Conservation (phyloP, 2,113 vertebrate genomes). For the Regulus satrapa region DNA sequence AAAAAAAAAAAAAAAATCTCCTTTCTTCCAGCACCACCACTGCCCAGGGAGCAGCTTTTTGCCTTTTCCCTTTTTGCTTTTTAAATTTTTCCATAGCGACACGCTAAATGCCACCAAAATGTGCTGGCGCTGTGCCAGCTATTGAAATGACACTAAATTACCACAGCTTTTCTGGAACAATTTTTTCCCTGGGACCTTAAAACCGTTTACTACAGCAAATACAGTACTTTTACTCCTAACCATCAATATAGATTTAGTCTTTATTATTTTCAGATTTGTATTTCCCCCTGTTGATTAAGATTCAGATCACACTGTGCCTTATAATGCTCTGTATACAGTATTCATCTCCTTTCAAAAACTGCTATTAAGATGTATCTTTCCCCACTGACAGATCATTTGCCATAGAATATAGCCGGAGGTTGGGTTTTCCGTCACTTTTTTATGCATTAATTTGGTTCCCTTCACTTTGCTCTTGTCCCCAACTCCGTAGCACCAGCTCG, state of each 20-base stretch:
- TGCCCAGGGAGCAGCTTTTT: neutral
- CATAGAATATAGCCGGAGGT: conserved; percentile 2
- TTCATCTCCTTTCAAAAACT: conserved; percentile 54
- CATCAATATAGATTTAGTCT: conserved; percentile 58
- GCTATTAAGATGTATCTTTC: conserved; percentile 61
- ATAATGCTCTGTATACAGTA: conserved; percentile 31
- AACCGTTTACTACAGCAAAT: conserved; percentile 61
- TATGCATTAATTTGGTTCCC: conserved; percentile 46
- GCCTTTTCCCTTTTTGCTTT: neutral
- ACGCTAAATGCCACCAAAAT: conserved; percentile 7
- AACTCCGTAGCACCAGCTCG: neutral
- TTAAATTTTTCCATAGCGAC: neutral
- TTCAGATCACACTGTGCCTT: conserved; percentile 45
- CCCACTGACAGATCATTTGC: conserved; percentile 51
- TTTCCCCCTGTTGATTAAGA: conserved; percentile 41
- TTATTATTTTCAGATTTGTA: conserved; percentile 67
- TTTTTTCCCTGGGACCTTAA: conserved; percentile 47
- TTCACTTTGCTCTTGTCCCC: conserved; percentile 29
- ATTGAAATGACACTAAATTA: conserved; percentile 19
- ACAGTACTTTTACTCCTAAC: conserved; percentile 42
- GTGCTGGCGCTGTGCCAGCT: neutral
- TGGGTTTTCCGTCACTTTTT: conserved; percentile 3
- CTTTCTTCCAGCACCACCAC: neutral
- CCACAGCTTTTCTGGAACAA: neutral
- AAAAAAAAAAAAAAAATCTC: neutral